Evolutionary conservation across 2,888 invertebrate species (phyloP).

Genomic region (Conops quadrifasciatus): DNA sequence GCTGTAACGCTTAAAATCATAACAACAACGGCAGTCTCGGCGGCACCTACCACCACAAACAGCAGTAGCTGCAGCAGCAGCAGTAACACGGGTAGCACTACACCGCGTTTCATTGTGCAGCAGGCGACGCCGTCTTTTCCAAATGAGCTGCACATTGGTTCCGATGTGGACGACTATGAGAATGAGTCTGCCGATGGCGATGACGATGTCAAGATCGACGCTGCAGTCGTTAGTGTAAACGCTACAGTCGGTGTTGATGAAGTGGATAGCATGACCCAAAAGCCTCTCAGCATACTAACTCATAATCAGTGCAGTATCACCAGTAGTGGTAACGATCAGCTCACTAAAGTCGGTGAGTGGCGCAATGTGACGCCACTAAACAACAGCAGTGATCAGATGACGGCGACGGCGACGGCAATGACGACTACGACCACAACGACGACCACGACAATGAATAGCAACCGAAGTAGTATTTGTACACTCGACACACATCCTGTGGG

Average conservation of each 20-base stretch:
- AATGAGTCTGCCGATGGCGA: slow-evolving; percentile 39
- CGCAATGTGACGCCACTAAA: too few species aligned
- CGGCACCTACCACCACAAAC: slow-evolving; percentile 39
- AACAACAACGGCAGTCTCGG: slow-evolving; percentile 37
- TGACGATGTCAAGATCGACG: slow-evolving; percentile 45
- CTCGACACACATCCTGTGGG: slow-evolving; percentile 45
- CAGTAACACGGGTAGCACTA: slow-evolving; percentile 29
- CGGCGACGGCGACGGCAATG: slow-evolving; percentile 35
- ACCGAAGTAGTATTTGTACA: slow-evolving; percentile 49
- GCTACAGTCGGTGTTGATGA: slow-evolving; percentile 29
- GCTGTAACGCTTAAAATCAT: too few species aligned
- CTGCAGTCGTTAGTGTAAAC: slow-evolving; percentile 29
- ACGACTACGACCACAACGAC: background rate
- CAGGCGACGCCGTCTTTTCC: slow-evolving; percentile 36
- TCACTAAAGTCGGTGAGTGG: too few species aligned
- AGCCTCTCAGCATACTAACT: slow-evolving; percentile 18
- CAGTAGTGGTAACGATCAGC: background rate
- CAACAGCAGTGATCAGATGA: background rate
- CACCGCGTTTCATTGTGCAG: slow-evolving; percentile 22
- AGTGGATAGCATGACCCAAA: slow-evolving; percentile 27
- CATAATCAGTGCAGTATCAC: slow-evolving; percentile 20
- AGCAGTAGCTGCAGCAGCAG: slow-evolving; percentile 33
- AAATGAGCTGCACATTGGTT: slow-evolving; percentile 52
- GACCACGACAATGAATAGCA: slow-evolving; percentile 39
- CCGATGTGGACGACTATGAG: slow-evolving; percentile 44